A percentile compares a stretch with the other conserved stretches of the same genome.
phyloP scores from a whole-genome alignment of 2,888 invertebrate genomes.

The Germaria angustata region DNA sequence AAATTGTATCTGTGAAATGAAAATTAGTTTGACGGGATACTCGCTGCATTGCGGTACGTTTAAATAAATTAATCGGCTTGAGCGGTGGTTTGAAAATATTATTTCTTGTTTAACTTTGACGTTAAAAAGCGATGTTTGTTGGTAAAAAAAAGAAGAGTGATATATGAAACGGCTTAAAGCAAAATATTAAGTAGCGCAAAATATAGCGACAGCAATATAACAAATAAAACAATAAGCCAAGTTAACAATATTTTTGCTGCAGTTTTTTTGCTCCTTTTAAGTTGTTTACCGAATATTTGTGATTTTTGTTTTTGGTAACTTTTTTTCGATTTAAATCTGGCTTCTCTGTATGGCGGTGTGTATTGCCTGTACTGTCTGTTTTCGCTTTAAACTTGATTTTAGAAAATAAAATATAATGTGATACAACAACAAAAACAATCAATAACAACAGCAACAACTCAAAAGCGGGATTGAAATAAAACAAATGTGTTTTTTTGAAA shows the following conservation, averaged over 20 bases:
- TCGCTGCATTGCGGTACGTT: constrained; percentile 68
- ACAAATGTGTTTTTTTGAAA: constrained; percentile 22
- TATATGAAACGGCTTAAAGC: constrained; percentile 40
- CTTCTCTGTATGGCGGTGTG: constrained; percentile 20
- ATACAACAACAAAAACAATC: background rate
- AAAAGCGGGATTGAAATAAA: constrained; percentile 25
- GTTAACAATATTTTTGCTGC: constrained; percentile 40
- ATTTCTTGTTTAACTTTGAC: constrained; percentile 24
- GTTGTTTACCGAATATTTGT: constrained; percentile 49
- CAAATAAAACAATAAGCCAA: constrained; percentile 47
- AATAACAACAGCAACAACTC: background rate
- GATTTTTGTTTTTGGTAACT: constrained; percentile 21
- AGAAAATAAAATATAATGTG: constrained; percentile 32
- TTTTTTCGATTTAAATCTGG: constrained; percentile 43
- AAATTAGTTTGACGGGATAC: constrained; percentile 69
- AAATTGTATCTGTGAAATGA: constrained; percentile 41
- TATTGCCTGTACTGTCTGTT: constrained; percentile 45
- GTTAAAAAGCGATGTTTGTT: constrained; percentile 2
- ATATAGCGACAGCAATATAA: constrained; percentile 41
- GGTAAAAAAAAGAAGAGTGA: constrained; percentile 14
- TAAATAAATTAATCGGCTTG: constrained; percentile 28
- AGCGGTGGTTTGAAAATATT: background rate
- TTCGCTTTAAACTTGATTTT: constrained; percentile 60
- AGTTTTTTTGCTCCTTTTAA: constrained; percentile 12
- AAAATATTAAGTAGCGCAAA: constrained; percentile 28